Evolutionary conservation across 2,113 vertebrate species (phyloP), one percentile per base, ranked within the genome.

Genomic region (Tachycineta bicolor): DNA sequence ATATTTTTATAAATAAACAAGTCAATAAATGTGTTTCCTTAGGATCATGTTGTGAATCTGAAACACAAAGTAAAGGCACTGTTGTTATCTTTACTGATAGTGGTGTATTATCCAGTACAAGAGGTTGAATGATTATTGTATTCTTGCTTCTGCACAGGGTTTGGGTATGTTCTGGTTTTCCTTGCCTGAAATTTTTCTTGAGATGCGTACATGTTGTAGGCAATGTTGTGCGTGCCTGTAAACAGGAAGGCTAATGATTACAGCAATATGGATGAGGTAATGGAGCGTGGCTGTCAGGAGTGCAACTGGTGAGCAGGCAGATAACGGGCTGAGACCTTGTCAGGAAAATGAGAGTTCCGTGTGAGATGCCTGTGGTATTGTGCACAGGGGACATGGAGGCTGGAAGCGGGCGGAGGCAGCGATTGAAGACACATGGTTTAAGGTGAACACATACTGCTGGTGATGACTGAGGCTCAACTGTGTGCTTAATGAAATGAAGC

Each of bases 171-270:
- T 69, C 41, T 8, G 0, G 13, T 78, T 83, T 81, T 26, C 62
- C 26, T 81, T 69, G 50, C 34, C 50, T 50, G 73, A 39, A 74
- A 50, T 86, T 75, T 62, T 64, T 15, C 39, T 79, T 71, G 53
- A 60, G 56, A 23, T 8, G n/a, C 4, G 12, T 79, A 75, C 49
- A 33, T 31, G 49, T 28, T 88, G 49, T 60, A 91, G 39, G 39
- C 26, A 63, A 29, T 14, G 29, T 28, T 83, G 13, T 0, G 0
- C 0, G 0, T 64, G 80, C 34, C 76, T 90, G 76, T 92, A 77
- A 86, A 86, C 70, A 94, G 83, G 71, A 80, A 58, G 37, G 9
- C 19, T 86, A 65, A 86, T 89, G 90, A 80, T 83, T 73, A 31
- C 26, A 55, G 76, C 76, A 86, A 25, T 81, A 33, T 58, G 81